Conservation (phyloP, 2,113 vertebrate genomes). For the Lycaon pictus region DNA sequence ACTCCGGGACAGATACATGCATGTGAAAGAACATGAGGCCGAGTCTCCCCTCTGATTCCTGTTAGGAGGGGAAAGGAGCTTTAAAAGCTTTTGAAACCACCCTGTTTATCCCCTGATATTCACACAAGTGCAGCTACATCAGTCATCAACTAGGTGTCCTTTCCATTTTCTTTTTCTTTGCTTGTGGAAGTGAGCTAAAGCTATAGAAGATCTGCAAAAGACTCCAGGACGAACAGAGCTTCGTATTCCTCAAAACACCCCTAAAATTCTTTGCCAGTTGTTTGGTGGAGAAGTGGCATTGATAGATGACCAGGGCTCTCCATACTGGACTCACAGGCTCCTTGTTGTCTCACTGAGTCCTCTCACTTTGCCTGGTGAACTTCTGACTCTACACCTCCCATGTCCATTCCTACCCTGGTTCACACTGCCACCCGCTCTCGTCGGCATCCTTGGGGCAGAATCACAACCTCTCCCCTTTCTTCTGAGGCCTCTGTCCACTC, state of each 20-base stretch:
- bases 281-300: no score
- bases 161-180: neutral
- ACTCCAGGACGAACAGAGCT: neutral
- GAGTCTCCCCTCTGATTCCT: constrained; percentile 74
- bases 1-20: constrained; percentile 82
- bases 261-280: neutral
- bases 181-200: neutral
- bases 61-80: constrained; percentile 74
- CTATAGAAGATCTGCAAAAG: neutral
- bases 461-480: neutral
- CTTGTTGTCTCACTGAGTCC: neutral
- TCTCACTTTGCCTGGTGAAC: neutral
- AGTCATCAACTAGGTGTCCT: no score
- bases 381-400: neutral
- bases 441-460: neutral
- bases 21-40: constrained; percentile 76
- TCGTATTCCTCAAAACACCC: neutral
- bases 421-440: neutral
- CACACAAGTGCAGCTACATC: neutral
- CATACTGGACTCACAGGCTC: neutral
- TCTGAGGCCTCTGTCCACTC: neutral
- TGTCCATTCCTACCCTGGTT: neutral
- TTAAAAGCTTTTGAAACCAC: neutral
- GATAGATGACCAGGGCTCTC: neutral
- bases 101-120: neutral